Conservation (phyloP, 2,797 vertebrate species). For the Rhodeus uyekii region DNA sequence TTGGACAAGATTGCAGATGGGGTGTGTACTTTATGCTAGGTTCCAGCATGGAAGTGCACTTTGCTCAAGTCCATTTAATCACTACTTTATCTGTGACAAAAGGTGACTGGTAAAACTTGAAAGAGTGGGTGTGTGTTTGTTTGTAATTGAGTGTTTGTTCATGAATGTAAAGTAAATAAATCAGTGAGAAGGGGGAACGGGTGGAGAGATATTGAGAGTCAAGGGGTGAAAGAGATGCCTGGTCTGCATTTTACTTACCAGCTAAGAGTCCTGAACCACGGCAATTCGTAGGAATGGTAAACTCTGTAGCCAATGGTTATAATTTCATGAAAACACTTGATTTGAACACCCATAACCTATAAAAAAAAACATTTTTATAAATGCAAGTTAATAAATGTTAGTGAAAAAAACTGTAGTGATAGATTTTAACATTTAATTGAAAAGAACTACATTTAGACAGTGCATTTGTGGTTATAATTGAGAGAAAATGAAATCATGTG, state of each 20-base stretch:
- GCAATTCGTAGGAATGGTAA: conserved; percentile 93
- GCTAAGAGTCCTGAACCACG: conserved; percentile 95
- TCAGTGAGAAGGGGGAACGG: conserved; percentile 3
- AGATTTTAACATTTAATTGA: background rate
- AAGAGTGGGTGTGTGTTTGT: conserved; percentile 29
- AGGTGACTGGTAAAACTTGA: conserved; percentile 38
- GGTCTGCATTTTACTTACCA: conserved; percentile 81
- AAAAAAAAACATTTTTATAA: conserved; percentile 41
- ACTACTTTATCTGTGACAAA: conserved; percentile 47
- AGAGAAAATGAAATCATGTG: background rate
- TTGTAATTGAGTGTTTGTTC: conserved; percentile 2
- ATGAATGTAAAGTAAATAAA: conserved; percentile 16
- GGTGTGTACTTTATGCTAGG: conserved; percentile 52
- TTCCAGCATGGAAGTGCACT: conserved; percentile 74
- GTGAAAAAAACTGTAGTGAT: too few species aligned
- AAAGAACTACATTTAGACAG: background rate
- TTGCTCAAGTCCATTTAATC: conserved; percentile 63
- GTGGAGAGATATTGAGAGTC: background rate
- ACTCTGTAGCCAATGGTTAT: conserved; percentile 97
- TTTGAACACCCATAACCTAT: conserved; percentile 93
- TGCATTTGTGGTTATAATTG: background rate
- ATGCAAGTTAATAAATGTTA: conserved; percentile 1
- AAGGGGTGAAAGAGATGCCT: background rate
- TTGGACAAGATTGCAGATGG: conserved; percentile 45
- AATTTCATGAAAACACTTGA: conserved; percentile 98